These are phyloP conservation scores for Trachemys scripta DNA, from an alignment of 2,113 vertebrate species.

Conservation along the genomic window DNA sequence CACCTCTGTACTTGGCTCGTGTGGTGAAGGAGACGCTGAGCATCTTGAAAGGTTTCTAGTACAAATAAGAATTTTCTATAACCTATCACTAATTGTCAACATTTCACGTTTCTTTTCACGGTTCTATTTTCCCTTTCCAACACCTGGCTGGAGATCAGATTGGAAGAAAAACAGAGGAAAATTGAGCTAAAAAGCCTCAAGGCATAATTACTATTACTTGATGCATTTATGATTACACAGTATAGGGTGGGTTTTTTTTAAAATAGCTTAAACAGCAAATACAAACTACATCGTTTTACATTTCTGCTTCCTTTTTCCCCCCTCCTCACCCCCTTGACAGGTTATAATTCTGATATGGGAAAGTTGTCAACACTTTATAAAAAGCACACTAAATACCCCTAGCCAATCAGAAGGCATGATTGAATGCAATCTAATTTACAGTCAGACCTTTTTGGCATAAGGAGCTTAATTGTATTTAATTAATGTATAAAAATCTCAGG, in stretches of 20 bases:
- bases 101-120: background rate
- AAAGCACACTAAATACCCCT: background rate
- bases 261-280: background rate
- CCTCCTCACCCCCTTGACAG: background rate
- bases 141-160: background rate
- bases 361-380: slow-evolving; percentile 6
- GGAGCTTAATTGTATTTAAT: background rate
- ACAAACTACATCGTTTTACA: background rate
- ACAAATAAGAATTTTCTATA: background rate
- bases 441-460: background rate
- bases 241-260: no score
- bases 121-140: background rate
- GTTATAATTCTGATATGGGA: slow-evolving; percentile 12
- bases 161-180: background rate
- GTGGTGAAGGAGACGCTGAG: background rate
- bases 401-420: background rate
- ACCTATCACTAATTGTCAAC: background rate
- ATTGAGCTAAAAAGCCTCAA: background rate
- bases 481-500: background rate
- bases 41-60: background rate
- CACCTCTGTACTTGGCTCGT: background rate
- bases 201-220: background rate
- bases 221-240: background rate
- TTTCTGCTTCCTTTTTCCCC: background rate
- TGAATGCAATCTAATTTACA: background rate